Conservation (phyloP, 2,113 vertebrate genomes). For the Alces alces region DNA sequence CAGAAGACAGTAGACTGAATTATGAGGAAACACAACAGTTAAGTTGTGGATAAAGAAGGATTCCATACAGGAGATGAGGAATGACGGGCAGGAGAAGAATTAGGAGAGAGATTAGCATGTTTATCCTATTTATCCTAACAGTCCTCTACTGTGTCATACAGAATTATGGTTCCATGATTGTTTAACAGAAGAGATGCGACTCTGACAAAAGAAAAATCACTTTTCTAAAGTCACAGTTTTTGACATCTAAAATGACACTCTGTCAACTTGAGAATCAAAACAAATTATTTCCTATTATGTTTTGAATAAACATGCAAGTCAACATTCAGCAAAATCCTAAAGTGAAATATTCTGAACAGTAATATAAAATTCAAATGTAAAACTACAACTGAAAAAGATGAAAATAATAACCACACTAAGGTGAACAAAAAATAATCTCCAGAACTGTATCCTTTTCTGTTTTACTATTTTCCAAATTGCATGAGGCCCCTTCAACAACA, state of each 20-base stretch:
- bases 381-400: background rate
- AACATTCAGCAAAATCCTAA: background rate
- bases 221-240: background rate
- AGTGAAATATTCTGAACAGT: background rate
- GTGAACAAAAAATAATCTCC: background rate
- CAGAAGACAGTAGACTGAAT: background rate
- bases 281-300: background rate
- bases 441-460: background rate
- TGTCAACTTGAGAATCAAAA: background rate
- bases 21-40: background rate
- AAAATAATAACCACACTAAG: background rate
- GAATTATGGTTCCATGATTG: background rate
- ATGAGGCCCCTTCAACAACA: background rate
- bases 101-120: background rate
- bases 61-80: background rate
- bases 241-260: background rate
- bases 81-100: background rate
- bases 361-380: background rate
- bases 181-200: background rate
- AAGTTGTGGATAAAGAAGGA: background rate
- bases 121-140: background rate
- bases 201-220: background rate
- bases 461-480: background rate
- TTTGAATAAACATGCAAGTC: background rate
- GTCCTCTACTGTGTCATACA: background rate